A percentile compares a stretch with the other conserved stretches of the same genome.
Conservation (phyloP, 2,113 vertebrate genomes). For the Onychorhynchus coronatus region DNA sequence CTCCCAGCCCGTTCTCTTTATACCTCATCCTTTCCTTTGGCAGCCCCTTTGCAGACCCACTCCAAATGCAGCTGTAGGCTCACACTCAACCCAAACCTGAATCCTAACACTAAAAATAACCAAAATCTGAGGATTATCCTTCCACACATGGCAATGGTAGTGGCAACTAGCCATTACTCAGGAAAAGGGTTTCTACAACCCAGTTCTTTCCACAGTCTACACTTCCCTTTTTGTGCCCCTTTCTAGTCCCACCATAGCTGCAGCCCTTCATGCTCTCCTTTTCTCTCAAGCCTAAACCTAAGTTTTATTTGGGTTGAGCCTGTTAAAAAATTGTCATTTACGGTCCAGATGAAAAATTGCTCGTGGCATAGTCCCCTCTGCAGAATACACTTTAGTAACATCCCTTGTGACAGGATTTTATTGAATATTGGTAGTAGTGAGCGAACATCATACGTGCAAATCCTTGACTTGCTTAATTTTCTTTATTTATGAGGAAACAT, state of each 20-base stretch:
- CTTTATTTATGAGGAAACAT: not conserved
- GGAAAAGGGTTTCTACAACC: not conserved
- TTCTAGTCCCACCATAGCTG: not conserved
- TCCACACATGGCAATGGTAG: not conserved
- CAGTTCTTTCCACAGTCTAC: not conserved
- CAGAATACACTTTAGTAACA: not conserved
- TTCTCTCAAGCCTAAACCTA: not conserved
- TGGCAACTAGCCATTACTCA: not conserved
- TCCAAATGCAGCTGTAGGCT: not conserved
- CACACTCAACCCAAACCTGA: not conserved
- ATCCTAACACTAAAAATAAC: constrained; percentile 22
- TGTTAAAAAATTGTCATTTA: not conserved
- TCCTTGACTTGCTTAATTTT: not conserved
- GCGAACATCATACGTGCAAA: fast-evolving
- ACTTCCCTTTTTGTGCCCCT: not conserved
- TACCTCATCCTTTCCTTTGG: not conserved
- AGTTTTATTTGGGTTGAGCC: not conserved
- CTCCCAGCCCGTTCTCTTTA: not conserved
- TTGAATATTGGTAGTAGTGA: not conserved
- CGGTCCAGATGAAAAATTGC: not conserved
- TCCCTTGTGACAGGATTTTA: not conserved
- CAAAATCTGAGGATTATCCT: constrained; percentile 26
- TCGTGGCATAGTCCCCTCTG: not conserved
- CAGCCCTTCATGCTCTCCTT: not conserved
- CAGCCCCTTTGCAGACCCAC: not conserved